Conservation (phyloP, 2,113 vertebrate species). For the cattle (Bos taurus) region ARS-UCD2.0 NC_037340.1:33255001-33255500, state of each 20-base stretch:
- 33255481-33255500: not conserved
- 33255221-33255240: not conserved
- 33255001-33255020: not conserved
- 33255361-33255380: not conserved
- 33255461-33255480: not conserved
- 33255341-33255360: not conserved
- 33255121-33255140: not conserved
- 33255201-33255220: not conserved
- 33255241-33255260: not conserved
- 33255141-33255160: not conserved
- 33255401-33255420: not conserved
- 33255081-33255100: not conserved
- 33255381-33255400: not conserved
- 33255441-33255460: not conserved
- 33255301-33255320: not conserved
- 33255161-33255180: not conserved
- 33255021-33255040: not conserved
- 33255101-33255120: not conserved
- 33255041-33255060: not conserved
- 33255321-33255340: not conserved
- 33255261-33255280: not conserved
- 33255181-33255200: not conserved
- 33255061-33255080: not conserved
- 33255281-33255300: not conserved
- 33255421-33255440: not conserved